These are phyloP conservation scores for Stigmatopora argus DNA, from an alignment of 2,113 vertebrate species.

Conservation along the genomic window DNA sequence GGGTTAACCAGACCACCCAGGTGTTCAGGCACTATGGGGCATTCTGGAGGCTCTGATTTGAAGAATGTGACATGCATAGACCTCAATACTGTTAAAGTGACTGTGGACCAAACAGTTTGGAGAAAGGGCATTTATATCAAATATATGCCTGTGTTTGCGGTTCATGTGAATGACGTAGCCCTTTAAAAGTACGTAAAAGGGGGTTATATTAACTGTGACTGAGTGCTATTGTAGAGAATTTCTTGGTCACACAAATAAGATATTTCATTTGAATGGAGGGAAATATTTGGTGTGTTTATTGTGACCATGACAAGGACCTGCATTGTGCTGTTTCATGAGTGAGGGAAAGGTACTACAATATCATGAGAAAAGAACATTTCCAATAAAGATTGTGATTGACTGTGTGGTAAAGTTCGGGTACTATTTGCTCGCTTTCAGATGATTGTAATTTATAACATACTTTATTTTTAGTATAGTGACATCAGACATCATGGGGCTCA, in stretches of 20 bases:
- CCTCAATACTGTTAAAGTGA: constrained; percentile 59
- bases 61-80: constrained; percentile 63
- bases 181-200: constrained; percentile 25
- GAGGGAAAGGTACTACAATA: constrained; percentile 60
- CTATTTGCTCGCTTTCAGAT: background rate
- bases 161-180: constrained; percentile 28
- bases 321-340: constrained; percentile 35
- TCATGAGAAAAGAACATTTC: constrained; percentile 73
- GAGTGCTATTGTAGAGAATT: constrained; percentile 8
- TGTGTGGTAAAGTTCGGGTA: background rate
- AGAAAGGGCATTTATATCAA: constrained; percentile 1
- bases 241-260: constrained; percentile 20
- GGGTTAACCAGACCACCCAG: constrained; percentile 23
- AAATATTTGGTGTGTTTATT: constrained; percentile 9
- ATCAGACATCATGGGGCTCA: no score
- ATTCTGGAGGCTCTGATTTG: constrained; percentile 57
- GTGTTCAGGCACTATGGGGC: constrained; percentile 40
- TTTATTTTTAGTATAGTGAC: no score
- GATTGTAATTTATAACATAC: no score
- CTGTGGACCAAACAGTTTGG: constrained; percentile 32
- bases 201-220: constrained; percentile 33
- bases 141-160: background rate
- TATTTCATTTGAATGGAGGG: constrained; percentile 18
- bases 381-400: constrained; percentile 76
- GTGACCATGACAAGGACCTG: constrained; percentile 31